phyloP scores from a whole-genome alignment of 2,888 invertebrate genomes.

The Odontothrips loti region DNA sequence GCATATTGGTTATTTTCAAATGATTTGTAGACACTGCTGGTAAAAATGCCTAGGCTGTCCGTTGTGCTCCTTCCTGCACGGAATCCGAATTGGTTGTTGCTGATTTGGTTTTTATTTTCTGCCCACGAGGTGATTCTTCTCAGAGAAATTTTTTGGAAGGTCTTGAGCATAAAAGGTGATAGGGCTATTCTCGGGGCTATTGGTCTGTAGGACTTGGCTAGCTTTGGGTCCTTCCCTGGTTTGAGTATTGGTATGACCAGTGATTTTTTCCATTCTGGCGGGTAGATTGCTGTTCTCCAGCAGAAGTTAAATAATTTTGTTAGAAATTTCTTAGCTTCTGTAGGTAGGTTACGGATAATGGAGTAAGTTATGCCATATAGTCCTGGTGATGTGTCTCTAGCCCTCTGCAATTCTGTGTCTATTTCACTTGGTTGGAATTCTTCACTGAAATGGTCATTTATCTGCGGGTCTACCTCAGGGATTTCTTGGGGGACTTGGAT shows the following conservation, averaged over 20 bases:
- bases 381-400: slow-evolving; percentile 32
- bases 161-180: slow-evolving; percentile 33
- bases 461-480: not conserved
- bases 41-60: slow-evolving; percentile 29
- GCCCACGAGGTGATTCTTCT: slow-evolving; percentile 33
- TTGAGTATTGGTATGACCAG: slow-evolving; percentile 33
- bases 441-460: not conserved
- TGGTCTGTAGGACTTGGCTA: slow-evolving; percentile 33
- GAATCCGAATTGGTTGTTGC: slow-evolving; percentile 34
- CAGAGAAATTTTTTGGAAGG: slow-evolving; percentile 33
- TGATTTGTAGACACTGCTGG: slow-evolving; percentile 26
- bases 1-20: slow-evolving; percentile 31
- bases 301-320: slow-evolving; percentile 30
- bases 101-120: slow-evolving; percentile 32
- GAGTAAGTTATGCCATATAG: slow-evolving; percentile 32
- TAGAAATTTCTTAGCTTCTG: not conserved
- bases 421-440: slow-evolving; percentile 29
- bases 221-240: slow-evolving; percentile 30
- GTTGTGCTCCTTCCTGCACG: slow-evolving; percentile 31
- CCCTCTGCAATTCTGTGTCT: not conserved
- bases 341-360: slow-evolving; percentile 31
- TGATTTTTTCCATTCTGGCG: slow-evolving; percentile 30
- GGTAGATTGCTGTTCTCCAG: not conserved
- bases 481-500: too few relatives aligned
- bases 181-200: too few relatives aligned